phyloP scores from a whole-genome alignment of 2,797 vertebrate species.

The Pagetopsis macropterus region DNA sequence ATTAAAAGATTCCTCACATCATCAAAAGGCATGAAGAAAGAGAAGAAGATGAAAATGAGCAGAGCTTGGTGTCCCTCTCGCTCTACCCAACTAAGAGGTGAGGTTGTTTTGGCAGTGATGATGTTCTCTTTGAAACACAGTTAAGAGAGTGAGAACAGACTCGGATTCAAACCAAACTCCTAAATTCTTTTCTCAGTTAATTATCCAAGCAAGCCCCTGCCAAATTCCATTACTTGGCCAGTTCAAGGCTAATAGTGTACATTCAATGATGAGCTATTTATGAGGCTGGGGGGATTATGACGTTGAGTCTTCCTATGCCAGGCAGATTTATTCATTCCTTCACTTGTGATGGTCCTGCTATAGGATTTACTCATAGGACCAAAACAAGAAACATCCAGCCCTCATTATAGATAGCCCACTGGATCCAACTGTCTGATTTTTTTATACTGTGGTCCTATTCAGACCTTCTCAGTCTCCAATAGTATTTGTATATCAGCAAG shows the following conservation, averaged over 20 bases:
- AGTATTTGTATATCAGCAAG: slow-evolving; percentile 15
- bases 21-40: slow-evolving; percentile 43
- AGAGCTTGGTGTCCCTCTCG: neutral
- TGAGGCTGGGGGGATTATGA: slow-evolving; percentile 57
- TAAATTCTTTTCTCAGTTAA: slow-evolving; percentile 56
- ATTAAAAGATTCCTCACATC: slow-evolving; percentile 47
- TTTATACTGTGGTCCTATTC: slow-evolving; percentile 14
- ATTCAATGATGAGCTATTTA: slow-evolving; percentile 72
- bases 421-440: slow-evolving; percentile 21
- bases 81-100: slow-evolving; percentile 28
- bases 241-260: slow-evolving; percentile 68
- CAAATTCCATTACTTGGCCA: slow-evolving; percentile 66
- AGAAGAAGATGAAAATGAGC: slow-evolving; percentile 42
- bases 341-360: slow-evolving; percentile 18
- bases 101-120: slow-evolving; percentile 10
- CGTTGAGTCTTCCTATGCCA: slow-evolving; percentile 15
- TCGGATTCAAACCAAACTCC: slow-evolving; percentile 37
- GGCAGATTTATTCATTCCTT: slow-evolving; percentile 23
- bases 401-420: slow-evolving; percentile 18
- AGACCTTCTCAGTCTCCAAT: slow-evolving; percentile 2
- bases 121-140: slow-evolving; percentile 44
- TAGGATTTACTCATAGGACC: slow-evolving; percentile 27
- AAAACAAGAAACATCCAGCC: slow-evolving; percentile 6
- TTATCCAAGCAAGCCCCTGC: slow-evolving; percentile 57
- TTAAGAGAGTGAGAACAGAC: slow-evolving; percentile 37